Base-by-base conservation (phyloP, 92 coral and sea anemone genomes). In the Porites rus region DNA sequence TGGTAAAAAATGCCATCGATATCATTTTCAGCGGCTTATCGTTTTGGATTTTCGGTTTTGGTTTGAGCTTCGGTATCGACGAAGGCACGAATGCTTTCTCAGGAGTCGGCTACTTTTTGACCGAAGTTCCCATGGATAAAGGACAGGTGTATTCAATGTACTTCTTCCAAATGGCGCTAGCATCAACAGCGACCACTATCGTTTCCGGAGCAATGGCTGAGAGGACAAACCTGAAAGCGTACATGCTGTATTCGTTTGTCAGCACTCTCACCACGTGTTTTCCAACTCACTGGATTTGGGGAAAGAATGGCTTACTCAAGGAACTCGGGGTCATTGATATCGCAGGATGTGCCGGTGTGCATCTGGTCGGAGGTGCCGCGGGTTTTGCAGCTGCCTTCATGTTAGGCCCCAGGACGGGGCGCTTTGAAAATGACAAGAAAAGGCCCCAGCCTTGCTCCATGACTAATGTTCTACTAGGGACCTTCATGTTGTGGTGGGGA, bases 401-500 rank as follows among this genome's bases (percentile, higher is more conserved):
- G 46, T 84, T 96, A 59, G 94, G 94, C 68, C 98, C 98, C 52
- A 92, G 98, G 17, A 72, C 85, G 25, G 98, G 97, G 59, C 94
- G 91, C 50, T 92, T 96, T 56, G 90, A 85, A 50, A 77, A 93
- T 68, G 50, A 75, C 77, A 80, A 79, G 38, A 56, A 76, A 28
- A 70, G 74, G 2, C 92, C 90, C 70, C 92, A 83, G 43, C 74
- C 92, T 1, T 78, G 84, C 51, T 53, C 88, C 52, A 92, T 95
- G 98, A 94, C 93, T 18, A 96, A 94, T 56, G 98, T 94, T 11
- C 69, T 96, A 31, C 91, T 96, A 10, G 98, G 98, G 20, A 93
- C 93, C 79, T 96, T 96, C 62, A 94, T 96, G 77, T 58, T 96
- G 68, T 96, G 98, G 98, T 96, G 98, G 98, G 98, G 98, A 22